Base-by-base conservation (phyloP, 2,797 vertebrate species). In the Syngnathus acus region DNA sequence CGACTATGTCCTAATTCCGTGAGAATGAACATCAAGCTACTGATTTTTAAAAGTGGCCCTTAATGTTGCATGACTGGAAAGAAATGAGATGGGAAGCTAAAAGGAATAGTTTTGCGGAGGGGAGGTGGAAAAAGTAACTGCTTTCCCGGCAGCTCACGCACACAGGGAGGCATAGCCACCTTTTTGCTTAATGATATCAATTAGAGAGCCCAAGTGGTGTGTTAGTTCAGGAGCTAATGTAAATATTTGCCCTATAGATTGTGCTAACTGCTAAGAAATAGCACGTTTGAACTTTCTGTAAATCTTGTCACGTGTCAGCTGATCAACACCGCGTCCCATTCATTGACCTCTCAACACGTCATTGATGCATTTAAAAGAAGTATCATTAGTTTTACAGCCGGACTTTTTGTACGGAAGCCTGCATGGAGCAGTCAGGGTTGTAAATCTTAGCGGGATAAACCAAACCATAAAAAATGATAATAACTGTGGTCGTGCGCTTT, bases 61-160 rank as follows among this genome's bases (percentile, higher is more conserved):
- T 89, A 90, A 89, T 88, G 89, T 86, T 87, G 84, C 88, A 87
- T 88, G 89, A 89, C 84, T 88, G 83, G 84, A 87, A 87, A 85
- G 81, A 87, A 87, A 86, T 84, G 83, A 84, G 82, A 88, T 83
- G 82, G 77, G 60, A 74, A 88, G 78, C 79, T 85, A 86, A 82
- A 89, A 88, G 82, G 77, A 88, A 85, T 81, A 82, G 86, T 86
- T 87, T 86, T 84, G 86, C 19, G 72, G 78, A 81, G 78, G 71
- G 60, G 82, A 81, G 79, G 68, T 85, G 85, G 86, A 88, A 89
- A 88, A 88, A 84, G 85, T 83, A 87, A 88, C 82, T 65, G 74
- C 80, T 89, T 57, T 90, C 84, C 86, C 84, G 85, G 82, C 80
- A 84, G 81, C 81, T 88, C 81, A 84, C 79, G 26, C 54, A 83